A percentile compares a stretch with the other conserved stretches of the same genome.
phyloP scores from a whole-genome alignment of 1,140 invertebrate genomes.

The Leptinotarsa lineolata region DNA sequence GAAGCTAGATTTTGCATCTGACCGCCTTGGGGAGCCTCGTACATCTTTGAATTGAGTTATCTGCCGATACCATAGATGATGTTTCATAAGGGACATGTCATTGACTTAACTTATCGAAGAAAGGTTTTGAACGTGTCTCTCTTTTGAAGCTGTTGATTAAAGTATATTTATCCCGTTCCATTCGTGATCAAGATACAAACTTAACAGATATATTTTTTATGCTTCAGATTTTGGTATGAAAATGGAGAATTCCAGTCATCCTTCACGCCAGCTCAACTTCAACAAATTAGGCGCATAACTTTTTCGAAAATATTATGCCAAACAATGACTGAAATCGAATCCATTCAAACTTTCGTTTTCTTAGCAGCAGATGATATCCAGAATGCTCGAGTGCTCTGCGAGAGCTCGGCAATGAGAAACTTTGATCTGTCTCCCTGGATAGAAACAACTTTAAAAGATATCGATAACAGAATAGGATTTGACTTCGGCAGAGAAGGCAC shows the following conservation, averaged over 20 bases:
- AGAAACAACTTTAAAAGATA: slow-evolving; percentile 18
- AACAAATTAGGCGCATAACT: slow-evolving; percentile 79
- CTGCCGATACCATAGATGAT: no score
- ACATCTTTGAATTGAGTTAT: no score
- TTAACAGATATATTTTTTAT: not conserved
- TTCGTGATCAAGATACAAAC: no score
- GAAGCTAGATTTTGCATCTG: no score
- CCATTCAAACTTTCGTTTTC: slow-evolving; percentile 77
- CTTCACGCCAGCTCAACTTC: slow-evolving; percentile 82
- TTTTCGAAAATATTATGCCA: slow-evolving; percentile 86
- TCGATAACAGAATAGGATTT: slow-evolving; percentile 16
- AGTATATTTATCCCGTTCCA: no score
- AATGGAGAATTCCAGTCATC: slow-evolving; percentile 73
- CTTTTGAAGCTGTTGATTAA: no score
- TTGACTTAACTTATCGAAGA: no score
- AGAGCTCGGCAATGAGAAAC: slow-evolving; percentile 70
- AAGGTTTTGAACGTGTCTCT: no score
- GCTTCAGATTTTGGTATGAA: slow-evolving; percentile 86
- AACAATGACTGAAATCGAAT: slow-evolving; percentile 75
- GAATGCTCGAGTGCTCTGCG: slow-evolving; percentile 70
- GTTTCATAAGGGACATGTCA: no score
- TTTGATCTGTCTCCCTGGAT: slow-evolving; percentile 68
- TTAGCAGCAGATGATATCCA: slow-evolving; percentile 65
- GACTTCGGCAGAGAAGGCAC: slow-evolving; percentile 17
- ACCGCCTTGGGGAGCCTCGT: no score